Base-by-base conservation (phyloP, 2,888 invertebrate species). In the Caenorhabditis plicata region DNA sequence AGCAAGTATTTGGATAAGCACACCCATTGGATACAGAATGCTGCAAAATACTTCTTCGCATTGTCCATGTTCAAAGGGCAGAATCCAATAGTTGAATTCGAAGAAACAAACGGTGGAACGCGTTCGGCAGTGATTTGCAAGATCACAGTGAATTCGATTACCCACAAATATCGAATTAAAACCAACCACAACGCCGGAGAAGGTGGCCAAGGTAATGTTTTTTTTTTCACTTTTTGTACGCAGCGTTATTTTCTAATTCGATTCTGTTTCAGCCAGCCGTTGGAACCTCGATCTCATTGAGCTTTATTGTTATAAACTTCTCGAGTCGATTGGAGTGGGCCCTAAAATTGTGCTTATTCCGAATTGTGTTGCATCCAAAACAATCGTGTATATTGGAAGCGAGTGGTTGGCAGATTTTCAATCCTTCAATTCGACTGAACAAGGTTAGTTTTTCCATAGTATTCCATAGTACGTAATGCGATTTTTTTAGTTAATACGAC, bases 21-120 rank as follows among this genome's bases (percentile, higher is more conserved):
- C 26, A 33, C 42, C 19, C 26, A 23, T 33, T 42, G 49, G 49
- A 42, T 49, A 49, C 25, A 49, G 25, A 35, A 41, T 42, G 33
- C 49, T 49, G 49, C 42, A 23, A 42, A 19, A 35, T 35, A 42
- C 27, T 49, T 42, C 25, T 49, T 49, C 41, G 15, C 13, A 26
- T 49, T 49, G 26, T 49, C 49, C 19, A 42, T 49, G 49, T 49
- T 49, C 35, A 33, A 42, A 35, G 42, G 49, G 13, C 49, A 42
- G 27, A 35, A 49, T 49, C 42, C 49, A 42, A 33, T 3, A 33
- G 23, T 49, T 41, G 35, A 49, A 49, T 49, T 49, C 41, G 49
- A 49, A 49, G 35, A 33, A 32, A 49, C 35, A 33, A 26, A 25
- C 23, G 29, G 20, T 47, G 39, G 39, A 47, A 39, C 27, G 17